Evolutionary conservation across 2,888 invertebrate species (phyloP).

Genomic region (Cryptocephalus primarius): DNA sequence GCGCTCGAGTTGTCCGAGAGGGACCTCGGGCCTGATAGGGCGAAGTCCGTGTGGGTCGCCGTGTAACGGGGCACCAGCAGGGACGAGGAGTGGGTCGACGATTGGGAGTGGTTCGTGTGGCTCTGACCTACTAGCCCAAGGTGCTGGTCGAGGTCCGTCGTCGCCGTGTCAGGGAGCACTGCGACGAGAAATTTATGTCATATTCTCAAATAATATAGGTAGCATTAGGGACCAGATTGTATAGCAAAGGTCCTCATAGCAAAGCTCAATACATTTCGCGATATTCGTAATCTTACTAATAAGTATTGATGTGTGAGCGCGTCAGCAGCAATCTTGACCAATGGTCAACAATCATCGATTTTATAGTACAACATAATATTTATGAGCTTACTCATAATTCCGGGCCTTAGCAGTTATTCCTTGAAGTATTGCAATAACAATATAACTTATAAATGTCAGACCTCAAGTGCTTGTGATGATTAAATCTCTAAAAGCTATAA

Average conservation of each 20-base stretch:
- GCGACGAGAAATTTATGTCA: slow-evolving; percentile 19
- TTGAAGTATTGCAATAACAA: too few species aligned
- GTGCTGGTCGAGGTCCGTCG: slow-evolving; percentile 63
- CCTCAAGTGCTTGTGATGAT: too few species aligned
- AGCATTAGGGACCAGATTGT: neutral
- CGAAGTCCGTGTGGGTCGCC: slow-evolving; percentile 53
- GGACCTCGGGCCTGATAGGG: slow-evolving; percentile 60
- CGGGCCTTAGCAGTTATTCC: too few species aligned
- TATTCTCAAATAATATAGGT: neutral
- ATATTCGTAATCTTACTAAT: too few species aligned
- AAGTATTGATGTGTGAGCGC: too few species aligned
- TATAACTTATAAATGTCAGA: too few species aligned
- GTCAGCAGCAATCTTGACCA: too few species aligned
- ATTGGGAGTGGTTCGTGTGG: slow-evolving; percentile 41
- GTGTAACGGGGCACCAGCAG: slow-evolving; percentile 56
- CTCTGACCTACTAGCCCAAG: slow-evolving; percentile 50
- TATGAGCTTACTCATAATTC: too few species aligned
- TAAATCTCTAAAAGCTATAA: too few species aligned
- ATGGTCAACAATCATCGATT: too few species aligned
- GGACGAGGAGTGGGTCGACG: slow-evolving; percentile 34
- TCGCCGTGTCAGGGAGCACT: slow-evolving; percentile 72
- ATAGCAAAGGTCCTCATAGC: neutral
- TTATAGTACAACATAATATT: too few species aligned
- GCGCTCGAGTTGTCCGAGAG: slow-evolving; percentile 74
- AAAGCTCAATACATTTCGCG: too few species aligned